These are phyloP conservation scores for Toxotes chatareus DNA, from an alignment of 2,113 vertebrate genomes.

Conservation along the genomic window DNA sequence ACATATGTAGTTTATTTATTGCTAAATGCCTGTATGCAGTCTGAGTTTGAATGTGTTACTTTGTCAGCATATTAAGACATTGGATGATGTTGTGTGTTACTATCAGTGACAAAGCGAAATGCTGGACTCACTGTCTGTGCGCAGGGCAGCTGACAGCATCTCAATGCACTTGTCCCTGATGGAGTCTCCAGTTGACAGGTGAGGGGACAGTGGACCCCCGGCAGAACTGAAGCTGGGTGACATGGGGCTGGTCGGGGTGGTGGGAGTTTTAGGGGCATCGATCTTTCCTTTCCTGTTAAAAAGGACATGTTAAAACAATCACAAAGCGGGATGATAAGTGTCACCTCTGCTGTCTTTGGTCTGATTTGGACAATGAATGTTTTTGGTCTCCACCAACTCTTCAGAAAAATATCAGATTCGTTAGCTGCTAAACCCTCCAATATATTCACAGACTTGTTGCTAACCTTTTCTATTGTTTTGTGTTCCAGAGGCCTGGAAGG, in stretches of 20 bases:
- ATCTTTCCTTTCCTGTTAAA: constrained; percentile 81
- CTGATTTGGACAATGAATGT: too few relatives aligned
- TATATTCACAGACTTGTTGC: too few relatives aligned
- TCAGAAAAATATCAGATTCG: too few relatives aligned
- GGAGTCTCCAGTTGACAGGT: constrained; percentile 90
- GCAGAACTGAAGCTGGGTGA: constrained; percentile 85
- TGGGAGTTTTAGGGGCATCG: constrained; percentile 86
- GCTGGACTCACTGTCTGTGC: constrained; percentile 87
- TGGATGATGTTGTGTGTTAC: not conserved
- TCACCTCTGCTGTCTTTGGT: not conserved
- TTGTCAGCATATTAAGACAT: not conserved
- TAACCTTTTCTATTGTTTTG: too few relatives aligned
- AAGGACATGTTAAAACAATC: constrained; percentile 2
- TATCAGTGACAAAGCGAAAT: not conserved
- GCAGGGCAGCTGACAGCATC: constrained; percentile 92
- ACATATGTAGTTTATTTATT: not conserved
- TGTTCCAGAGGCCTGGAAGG: too few relatives aligned
- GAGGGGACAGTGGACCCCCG: constrained; percentile 81
- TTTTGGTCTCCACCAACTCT: too few relatives aligned
- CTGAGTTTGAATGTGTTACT: not conserved
- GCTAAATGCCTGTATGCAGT: not conserved
- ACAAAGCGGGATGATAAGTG: not conserved
- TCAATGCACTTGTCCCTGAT: constrained; percentile 96
- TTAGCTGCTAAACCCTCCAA: too few relatives aligned
- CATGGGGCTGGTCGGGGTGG: constrained; percentile 86